phyloP scores from a whole-genome alignment of 92 coral and sea anemone genomes.

The Zoanthus gigantus region DNA sequence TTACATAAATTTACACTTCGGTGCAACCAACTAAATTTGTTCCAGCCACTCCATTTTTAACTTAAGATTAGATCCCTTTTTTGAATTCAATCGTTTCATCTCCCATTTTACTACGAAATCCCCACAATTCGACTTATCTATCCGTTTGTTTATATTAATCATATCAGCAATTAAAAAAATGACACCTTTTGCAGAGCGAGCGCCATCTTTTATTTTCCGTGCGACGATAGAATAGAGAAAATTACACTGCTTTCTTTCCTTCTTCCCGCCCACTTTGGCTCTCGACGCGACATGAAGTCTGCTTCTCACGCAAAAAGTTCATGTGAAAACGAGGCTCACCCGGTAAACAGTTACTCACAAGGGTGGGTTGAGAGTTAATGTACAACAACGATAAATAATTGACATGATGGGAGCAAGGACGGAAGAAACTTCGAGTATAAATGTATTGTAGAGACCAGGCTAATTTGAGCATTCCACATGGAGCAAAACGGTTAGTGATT shows the following conservation, averaged over 20 bases:
- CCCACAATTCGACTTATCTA: no score
- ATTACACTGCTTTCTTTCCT: not conserved
- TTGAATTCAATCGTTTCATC: no score
- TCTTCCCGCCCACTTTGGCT: conserved; percentile 24
- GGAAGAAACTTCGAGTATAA: conserved; percentile 39
- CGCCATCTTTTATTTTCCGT: not conserved
- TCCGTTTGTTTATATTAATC: no score
- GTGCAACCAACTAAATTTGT: no score
- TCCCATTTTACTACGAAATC: no score
- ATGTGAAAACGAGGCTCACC: conserved; percentile 33
- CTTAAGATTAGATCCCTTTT: no score
- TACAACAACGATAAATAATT: conserved; percentile 76
- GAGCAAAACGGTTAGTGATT: conserved; percentile 88
- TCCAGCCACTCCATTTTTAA: no score
- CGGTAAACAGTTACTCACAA: conserved; percentile 69
- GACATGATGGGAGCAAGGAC: conserved; percentile 79
- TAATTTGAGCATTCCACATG: conserved; percentile 72
- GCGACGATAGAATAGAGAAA: not conserved
- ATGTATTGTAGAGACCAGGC: conserved; percentile 75
- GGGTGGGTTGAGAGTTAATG: conserved; percentile 55
- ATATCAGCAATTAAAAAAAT: no score
- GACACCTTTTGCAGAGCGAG: no score
- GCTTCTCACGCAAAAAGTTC: conserved; percentile 33
- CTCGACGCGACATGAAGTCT: not conserved
- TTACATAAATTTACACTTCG: no score